Evolutionary conservation across 2,888 invertebrate species (phyloP), one percentile per base, ranked within the genome.

Genomic region (Calliphora vomitoria): DNA sequence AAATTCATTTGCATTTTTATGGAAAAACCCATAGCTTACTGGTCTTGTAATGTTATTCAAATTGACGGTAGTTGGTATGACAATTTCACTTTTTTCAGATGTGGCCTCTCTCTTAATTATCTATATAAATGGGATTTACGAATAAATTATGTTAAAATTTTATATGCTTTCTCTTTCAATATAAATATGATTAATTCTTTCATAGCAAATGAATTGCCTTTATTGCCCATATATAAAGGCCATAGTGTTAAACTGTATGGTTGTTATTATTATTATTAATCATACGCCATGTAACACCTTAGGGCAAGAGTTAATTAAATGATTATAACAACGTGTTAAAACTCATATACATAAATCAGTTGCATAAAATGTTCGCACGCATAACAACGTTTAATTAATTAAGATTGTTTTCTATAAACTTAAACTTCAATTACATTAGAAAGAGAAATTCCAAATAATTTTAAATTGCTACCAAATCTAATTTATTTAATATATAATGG

Each of bases 261-360:
- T 50, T 35, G 6, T 50, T 4, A 13, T 38, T 38, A 47, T 68
- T 20, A 18, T n/a, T 69, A 53, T 53, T 69, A 31, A 53, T 69
- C 18, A 69, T 35, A 53, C 50, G 50, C 69, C 35, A 31, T 35
- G 35, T 69, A 53, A 53, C 35, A 69, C 35, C 69, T 69, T 35
- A 50, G 69, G 69, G n/a, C 31, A 53, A 53, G 50, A n/a, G 50
- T 31, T 53, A 69, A 53, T 69, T 69, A 69, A 69, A 18, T 69
- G 69, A 69, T 69, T 53, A 50, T 2, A 35, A 69, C 69, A 69
- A 69, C 53, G 69, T 53, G 69, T 53, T 69, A 53, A 69, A 69
- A 69, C n/a, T 10, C 18, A 31, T 35, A 53, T 25, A 25, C 25
- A 25, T 69, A 53, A 69, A 69, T 35, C 53, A 69, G 4, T 53